Evolutionary conservation across 2,888 invertebrate genomes (phyloP).

Genomic region (Branchinecta sandiegonensis): DNA sequence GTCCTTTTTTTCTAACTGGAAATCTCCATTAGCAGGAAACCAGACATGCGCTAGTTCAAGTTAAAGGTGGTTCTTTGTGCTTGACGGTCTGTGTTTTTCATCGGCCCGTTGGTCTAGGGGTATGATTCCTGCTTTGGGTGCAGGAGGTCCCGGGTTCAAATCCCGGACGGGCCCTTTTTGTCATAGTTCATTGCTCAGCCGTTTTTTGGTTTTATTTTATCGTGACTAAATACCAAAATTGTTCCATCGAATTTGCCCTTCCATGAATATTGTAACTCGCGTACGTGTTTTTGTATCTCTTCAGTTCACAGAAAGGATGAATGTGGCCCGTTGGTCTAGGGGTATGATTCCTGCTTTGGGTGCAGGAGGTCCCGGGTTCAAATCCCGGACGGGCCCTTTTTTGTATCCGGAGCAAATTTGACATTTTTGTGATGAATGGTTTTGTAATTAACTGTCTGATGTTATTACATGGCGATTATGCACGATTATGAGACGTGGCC

Average conservation of each 20-base stretch:
- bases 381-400: conserved; percentile 25
- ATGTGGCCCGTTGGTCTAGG: conserved; percentile 24
- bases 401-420: neutral
- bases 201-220: too few species aligned
- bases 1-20: too few species aligned
- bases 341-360: conserved; percentile 25
- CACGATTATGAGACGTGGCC: neutral
- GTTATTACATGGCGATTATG: neutral
- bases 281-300: too few species aligned
- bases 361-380: conserved; percentile 25
- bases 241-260: too few species aligned
- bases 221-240: too few species aligned
- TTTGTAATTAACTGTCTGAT: neutral
- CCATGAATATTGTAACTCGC: too few species aligned
- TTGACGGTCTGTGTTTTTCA: neutral
- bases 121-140: conserved; percentile 25
- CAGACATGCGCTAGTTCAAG: neutral
- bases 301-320: too few species aligned
- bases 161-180: conserved; percentile 25
- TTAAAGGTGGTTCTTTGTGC: neutral
- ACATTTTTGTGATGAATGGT: too few species aligned
- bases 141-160: conserved; percentile 25
- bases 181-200: too few species aligned
- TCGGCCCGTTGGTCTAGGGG: conserved; percentile 25
- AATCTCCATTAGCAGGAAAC: too few species aligned